These are phyloP conservation scores for Zoroaster sp. DNA, from an alignment of 53 echinoderm and acorn worm species.

Conservation along the genomic window DNA sequence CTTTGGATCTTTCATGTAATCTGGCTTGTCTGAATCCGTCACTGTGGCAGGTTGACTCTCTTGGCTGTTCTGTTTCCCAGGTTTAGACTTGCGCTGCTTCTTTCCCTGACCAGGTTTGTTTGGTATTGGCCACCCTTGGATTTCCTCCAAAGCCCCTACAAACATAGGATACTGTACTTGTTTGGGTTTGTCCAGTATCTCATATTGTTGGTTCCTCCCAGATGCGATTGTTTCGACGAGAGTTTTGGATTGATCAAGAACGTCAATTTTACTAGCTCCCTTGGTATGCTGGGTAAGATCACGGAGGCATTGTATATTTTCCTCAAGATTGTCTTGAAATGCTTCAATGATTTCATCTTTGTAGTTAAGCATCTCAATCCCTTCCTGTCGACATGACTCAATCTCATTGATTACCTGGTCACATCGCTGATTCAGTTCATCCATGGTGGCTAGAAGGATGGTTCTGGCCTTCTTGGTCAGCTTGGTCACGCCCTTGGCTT, in stretches of 20 bases:
- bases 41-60: not conserved
- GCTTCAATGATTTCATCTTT: not conserved
- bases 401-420: slow-evolving; percentile 43
- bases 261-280: slow-evolving; percentile 14
- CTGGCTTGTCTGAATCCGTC: no score
- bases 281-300: not conserved
- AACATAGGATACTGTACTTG: slow-evolving; percentile 23
- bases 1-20: not conserved
- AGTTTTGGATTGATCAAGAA: slow-evolving; percentile 27
- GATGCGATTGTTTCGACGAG: slow-evolving; percentile 4
- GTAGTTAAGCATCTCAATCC: not conserved
- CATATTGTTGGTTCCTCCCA: not conserved
- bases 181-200: not conserved
- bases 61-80: not conserved
- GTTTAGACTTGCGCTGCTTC: not conserved
- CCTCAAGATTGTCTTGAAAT: not conserved
- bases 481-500: slow-evolving; percentile 8
- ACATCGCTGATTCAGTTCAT: slow-evolving; percentile 13
- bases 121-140: slow-evolving; percentile 1
- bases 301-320: not conserved
- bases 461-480: not conserved
- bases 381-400: not conserved
- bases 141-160: slow-evolving; percentile 6
- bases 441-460: slow-evolving; percentile 1
- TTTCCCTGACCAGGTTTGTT: not conserved